phyloP scores from a whole-genome alignment of 2,888 invertebrate species.

The Melinaea menophilus region DNA sequence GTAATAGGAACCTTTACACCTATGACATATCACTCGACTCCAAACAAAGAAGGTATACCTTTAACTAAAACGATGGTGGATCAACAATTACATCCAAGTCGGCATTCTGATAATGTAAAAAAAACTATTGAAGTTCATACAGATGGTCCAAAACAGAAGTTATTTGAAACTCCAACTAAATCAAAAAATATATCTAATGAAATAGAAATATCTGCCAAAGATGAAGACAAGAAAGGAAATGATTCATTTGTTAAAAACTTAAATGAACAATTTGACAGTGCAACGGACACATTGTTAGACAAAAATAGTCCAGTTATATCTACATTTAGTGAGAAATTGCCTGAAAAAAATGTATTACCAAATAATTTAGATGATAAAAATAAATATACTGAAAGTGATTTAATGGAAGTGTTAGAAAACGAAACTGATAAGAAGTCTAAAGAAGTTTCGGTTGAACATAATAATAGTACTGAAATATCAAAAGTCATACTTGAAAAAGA shows the following conservation, averaged over 20 bases:
- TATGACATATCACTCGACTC: slow-evolving; percentile 70
- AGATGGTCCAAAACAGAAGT: slow-evolving; percentile 52
- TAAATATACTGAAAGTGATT: neutral
- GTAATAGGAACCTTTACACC: slow-evolving; percentile 63
- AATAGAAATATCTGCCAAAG: neutral
- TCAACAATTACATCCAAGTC: slow-evolving; percentile 63
- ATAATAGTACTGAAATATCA: slow-evolving; percentile 8
- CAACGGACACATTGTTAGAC: neutral
- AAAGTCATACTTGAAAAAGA: neutral
- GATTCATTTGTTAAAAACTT: neutral
- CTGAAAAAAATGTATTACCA: neutral
- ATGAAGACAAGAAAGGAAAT: neutral
- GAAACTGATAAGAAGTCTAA: slow-evolving; percentile 4
- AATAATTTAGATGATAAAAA: slow-evolving; percentile 1
- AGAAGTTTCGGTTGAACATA: slow-evolving; percentile 4
- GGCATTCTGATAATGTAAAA: slow-evolving; percentile 67
- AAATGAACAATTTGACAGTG: neutral
- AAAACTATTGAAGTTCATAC: slow-evolving; percentile 72
- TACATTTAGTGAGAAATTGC: neutral
- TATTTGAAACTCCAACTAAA: slow-evolving; percentile 39
- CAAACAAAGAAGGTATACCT: slow-evolving; percentile 69
- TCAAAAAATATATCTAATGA: slow-evolving; percentile 29
- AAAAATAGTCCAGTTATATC: neutral
- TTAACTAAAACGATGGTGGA: slow-evolving; percentile 72
- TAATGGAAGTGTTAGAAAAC: slow-evolving; percentile 11